phyloP scores from a whole-genome alignment of 2,113 vertebrate species.

The Suricata suricatta region DNA sequence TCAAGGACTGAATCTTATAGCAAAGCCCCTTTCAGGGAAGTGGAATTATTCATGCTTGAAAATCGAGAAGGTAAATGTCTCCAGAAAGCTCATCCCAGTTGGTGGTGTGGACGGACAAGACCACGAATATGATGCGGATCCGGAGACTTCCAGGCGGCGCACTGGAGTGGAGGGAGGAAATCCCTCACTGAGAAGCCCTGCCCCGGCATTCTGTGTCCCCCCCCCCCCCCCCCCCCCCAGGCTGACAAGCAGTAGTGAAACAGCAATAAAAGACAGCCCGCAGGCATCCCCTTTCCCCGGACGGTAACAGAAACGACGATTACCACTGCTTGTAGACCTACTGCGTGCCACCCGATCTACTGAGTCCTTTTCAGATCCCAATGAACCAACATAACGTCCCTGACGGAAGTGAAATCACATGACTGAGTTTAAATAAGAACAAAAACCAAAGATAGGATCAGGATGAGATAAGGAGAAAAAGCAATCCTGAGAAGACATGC shows the following conservation, averaged over 20 bases:
- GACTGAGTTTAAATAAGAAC: not conserved
- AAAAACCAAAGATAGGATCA: not conserved
- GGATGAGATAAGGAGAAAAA: not conserved
- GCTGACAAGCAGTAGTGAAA: not conserved
- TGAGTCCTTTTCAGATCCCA: not conserved
- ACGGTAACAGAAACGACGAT: not conserved
- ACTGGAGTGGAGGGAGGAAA: not conserved
- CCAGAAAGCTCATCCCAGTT: not conserved
- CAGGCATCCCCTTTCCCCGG: not conserved
- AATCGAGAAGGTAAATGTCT: not conserved
- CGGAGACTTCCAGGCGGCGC: not conserved
- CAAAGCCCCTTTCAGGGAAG: not conserved
- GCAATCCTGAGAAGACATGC: rapidly evolving
- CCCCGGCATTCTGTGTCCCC: not conserved
- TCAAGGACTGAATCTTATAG: not conserved
- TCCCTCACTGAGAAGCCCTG: not conserved
- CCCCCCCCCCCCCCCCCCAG: not conserved
- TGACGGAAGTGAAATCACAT: not conserved
- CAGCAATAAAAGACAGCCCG: not conserved
- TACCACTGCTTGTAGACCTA: not conserved
- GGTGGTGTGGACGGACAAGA: not conserved
- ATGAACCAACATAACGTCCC: not conserved
- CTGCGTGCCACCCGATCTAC: not conserved
- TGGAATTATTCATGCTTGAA: not conserved
- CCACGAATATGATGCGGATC: not conserved